Evolutionary conservation across 2,113 vertebrate genomes (phyloP).

Genomic region (Vidua chalybeata): DNA sequence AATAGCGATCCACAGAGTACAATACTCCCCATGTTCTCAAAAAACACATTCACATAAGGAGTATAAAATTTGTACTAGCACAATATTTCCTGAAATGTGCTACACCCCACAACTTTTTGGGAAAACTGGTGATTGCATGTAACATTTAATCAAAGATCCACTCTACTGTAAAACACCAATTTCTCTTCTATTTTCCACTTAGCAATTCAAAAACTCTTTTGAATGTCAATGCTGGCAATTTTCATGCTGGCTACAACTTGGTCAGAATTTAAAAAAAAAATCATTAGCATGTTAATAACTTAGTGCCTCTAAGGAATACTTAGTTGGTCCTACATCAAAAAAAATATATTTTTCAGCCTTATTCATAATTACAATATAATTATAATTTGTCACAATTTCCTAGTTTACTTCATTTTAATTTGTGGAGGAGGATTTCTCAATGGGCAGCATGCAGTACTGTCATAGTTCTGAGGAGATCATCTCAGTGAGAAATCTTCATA

Average conservation of each 20-base stretch:
- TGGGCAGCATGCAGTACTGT: neutral
- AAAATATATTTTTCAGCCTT: neutral
- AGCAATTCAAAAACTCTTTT: slow-evolving; percentile 34
- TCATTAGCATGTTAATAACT: slow-evolving; percentile 37
- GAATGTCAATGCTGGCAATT: slow-evolving; percentile 1
- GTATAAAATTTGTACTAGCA: neutral
- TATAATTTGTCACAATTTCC: neutral
- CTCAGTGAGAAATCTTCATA: neutral
- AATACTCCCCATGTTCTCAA: neutral
- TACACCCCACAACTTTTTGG: neutral
- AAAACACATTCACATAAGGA: neutral
- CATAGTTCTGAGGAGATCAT: neutral
- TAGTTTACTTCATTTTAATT: neutral
- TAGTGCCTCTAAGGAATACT: neutral
- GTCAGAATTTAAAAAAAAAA: neutral
- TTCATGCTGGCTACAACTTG: neutral
- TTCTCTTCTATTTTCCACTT: slow-evolving; percentile 43
- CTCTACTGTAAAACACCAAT: neutral
- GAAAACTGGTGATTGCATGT: neutral
- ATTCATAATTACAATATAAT: neutral
- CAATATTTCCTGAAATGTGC: neutral
- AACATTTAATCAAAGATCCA: slow-evolving; percentile 35
- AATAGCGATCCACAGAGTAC: neutral
- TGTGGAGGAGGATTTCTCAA: neutral
- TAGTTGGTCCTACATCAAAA: neutral